phyloP scores from a whole-genome alignment of 1,140 invertebrate species.

The Drosophila repletoides region DNA sequence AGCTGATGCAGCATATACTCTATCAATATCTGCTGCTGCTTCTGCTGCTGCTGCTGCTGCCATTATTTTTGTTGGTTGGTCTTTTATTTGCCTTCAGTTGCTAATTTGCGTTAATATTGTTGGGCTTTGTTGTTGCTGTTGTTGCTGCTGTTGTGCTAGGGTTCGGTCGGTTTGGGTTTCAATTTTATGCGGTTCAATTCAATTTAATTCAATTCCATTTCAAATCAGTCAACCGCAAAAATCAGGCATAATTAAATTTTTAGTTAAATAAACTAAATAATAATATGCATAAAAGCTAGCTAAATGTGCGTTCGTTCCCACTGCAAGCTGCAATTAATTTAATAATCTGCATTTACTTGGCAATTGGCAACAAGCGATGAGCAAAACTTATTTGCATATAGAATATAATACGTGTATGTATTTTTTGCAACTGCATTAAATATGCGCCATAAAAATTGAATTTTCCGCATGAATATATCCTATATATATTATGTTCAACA shows the following conservation, averaged over 20 bases:
- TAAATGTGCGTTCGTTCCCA: slow-evolving; percentile 19
- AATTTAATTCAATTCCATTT: slow-evolving; percentile 39
- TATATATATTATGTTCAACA: neutral
- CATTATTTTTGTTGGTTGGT: slow-evolving; percentile 28
- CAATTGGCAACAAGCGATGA: slow-evolving; percentile 12
- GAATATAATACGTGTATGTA: too few relatives aligned
- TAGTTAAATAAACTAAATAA: slow-evolving; percentile 59
- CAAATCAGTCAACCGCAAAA: slow-evolving; percentile 51
- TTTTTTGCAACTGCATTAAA: slow-evolving; percentile 56
- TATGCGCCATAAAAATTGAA: slow-evolving; percentile 75
- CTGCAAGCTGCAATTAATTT: slow-evolving; percentile 58
- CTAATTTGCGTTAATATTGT: slow-evolving; percentile 47
- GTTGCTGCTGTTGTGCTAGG: slow-evolving; percentile 7
- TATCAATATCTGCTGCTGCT: slow-evolving; percentile 14
- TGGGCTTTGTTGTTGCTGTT: neutral
- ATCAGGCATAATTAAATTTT: slow-evolving; percentile 63
- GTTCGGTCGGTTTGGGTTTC: neutral
- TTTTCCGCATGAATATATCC: slow-evolving; percentile 37
- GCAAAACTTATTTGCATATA: slow-evolving; percentile 46
- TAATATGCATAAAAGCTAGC: slow-evolving; percentile 38
- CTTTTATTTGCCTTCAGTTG: slow-evolving; percentile 36
- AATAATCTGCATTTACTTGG: slow-evolving; percentile 57
- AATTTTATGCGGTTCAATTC: slow-evolving; percentile 12
- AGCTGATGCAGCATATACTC: slow-evolving; percentile 57
- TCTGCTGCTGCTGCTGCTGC: slow-evolving; percentile 24